Percentiles rank a stretch among this genome's conserved stretches.
Evolutionary conservation across 2,113 vertebrate species (phyloP).

Genomic region (Prolemur simus): DNA sequence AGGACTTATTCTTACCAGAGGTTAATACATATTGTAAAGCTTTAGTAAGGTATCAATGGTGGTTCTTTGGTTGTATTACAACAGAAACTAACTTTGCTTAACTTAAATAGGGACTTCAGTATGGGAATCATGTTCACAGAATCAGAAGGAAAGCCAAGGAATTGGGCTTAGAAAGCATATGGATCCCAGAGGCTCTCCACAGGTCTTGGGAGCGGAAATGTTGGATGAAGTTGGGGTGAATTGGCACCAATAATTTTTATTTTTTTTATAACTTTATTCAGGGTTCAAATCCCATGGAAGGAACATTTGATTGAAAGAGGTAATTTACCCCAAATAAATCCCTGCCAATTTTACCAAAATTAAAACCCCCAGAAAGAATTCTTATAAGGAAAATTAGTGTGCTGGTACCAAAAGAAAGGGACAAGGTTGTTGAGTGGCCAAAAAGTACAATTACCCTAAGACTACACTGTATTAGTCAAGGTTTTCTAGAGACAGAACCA

Average conservation of each 20-base stretch:
- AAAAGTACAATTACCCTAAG: not conserved
- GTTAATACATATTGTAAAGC: not conserved
- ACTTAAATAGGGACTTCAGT: not conserved
- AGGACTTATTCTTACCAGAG: not conserved
- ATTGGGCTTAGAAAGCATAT: not conserved
- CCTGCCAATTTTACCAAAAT: not conserved
- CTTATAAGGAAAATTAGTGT: not conserved
- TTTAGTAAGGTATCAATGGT: not conserved
- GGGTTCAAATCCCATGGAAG: not conserved
- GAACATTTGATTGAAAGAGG: not conserved
- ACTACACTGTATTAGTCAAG: not conserved
- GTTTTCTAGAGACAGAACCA: too few species aligned
- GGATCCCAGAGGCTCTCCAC: not conserved
- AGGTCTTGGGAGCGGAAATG: not conserved
- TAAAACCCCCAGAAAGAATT: not conserved
- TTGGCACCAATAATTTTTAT: not conserved
- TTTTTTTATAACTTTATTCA: not conserved
- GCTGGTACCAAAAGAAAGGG: not conserved
- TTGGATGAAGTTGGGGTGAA: not conserved
- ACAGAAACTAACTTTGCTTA: not conserved
- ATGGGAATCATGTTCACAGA: not conserved
- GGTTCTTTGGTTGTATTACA: not conserved
- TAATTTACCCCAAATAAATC: not conserved
- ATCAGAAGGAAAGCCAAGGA: not conserved
- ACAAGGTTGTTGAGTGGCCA: not conserved